phyloP scores from a whole-genome alignment of 2,113 vertebrate species.

The Mungos mungo region DNA sequence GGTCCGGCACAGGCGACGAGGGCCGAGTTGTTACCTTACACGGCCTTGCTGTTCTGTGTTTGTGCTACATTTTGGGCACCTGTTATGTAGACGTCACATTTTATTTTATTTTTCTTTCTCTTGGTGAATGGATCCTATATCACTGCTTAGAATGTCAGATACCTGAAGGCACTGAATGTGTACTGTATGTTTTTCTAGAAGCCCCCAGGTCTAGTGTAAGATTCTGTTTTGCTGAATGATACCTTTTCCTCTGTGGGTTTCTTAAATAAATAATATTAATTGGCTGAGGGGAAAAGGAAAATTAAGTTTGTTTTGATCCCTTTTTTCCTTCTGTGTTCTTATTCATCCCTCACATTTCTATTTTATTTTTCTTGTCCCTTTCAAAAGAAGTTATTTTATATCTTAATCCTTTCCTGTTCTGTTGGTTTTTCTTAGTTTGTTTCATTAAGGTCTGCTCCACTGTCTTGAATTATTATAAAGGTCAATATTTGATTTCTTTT shows the following conservation, averaged over 20 bases:
- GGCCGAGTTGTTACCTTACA: not conserved
- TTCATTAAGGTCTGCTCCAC: not conserved
- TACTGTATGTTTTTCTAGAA: not conserved
- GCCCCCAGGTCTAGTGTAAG: rapidly evolving
- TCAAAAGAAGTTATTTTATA: not conserved
- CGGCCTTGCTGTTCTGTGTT: not conserved
- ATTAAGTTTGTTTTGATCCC: not conserved
- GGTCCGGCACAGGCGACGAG: not conserved
- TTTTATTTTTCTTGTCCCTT: not conserved
- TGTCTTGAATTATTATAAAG: not conserved
- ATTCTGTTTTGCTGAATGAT: not conserved
- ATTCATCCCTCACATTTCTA: not conserved
- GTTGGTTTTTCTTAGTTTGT: not conserved
- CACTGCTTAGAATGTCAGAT: not conserved
- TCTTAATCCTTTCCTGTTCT: not conserved
- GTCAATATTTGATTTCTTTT: not conserved
- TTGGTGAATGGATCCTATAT: not conserved
- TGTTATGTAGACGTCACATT: not conserved
- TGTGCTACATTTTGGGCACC: not conserved
- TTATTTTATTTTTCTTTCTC: not conserved
- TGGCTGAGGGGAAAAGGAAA: not conserved
- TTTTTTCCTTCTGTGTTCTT: not conserved
- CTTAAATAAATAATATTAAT: not conserved
- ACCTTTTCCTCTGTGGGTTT: not conserved
- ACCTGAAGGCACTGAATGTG: not conserved